A percentile compares a stretch with the other conserved stretches of the same genome.
Conservation (phyloP, 2,888 invertebrate species). For the Pogonocherus hispidulus region DNA sequence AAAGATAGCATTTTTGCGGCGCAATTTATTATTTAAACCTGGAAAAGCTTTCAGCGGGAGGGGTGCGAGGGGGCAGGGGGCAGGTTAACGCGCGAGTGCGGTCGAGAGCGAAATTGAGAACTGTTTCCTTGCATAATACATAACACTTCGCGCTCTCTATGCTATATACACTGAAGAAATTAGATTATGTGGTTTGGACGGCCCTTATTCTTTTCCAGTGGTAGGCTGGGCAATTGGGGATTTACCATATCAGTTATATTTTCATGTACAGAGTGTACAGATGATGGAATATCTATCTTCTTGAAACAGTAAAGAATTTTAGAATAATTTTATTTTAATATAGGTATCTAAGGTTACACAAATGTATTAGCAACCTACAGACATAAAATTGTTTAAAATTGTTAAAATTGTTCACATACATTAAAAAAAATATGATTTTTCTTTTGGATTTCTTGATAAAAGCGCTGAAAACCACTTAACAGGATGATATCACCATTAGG, state of each 20-base stretch:
- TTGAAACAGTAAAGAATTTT: no score
- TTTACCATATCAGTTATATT: background rate
- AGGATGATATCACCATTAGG: no score
- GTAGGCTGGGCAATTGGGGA: background rate
- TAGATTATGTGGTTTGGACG: conserved; percentile 24
- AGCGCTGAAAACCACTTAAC: no score
- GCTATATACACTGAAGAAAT: conserved; percentile 11
- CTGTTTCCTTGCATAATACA: conserved; percentile 31
- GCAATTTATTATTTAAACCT: conserved; percentile 36
- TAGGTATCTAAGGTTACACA: no score
- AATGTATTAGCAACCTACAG: no score
- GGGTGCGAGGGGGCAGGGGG: conserved; percentile 21
- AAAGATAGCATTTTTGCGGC: background rate
- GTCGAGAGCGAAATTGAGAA: conserved; percentile 30
- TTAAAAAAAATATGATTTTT: no score
- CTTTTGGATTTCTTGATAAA: no score
- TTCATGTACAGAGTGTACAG: no score
- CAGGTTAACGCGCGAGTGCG: conserved; percentile 37
- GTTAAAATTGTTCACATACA: no score
- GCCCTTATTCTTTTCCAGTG: conserved; percentile 3
- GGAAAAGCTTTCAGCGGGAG: conserved; percentile 33
- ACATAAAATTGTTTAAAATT: no score
- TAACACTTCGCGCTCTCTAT: conserved; percentile 13
- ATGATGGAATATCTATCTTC: no score
- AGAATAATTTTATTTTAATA: no score